phyloP scores from a whole-genome alignment of 2,888 invertebrate species.

The Zaprionus lineosus region DNA sequence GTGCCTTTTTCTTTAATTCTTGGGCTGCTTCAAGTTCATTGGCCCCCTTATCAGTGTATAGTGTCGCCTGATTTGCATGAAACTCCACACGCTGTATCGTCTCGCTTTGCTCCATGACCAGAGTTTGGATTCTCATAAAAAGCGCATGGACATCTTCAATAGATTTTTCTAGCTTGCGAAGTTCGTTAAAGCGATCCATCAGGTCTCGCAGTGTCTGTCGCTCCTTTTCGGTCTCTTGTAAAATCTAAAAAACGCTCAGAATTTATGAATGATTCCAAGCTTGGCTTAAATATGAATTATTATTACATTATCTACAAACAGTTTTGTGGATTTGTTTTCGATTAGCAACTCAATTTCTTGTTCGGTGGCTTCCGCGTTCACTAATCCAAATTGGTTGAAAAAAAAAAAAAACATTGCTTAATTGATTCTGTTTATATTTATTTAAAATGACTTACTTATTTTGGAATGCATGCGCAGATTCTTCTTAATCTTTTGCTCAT shows the following conservation, averaged over 20 bases:
- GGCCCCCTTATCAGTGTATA: slow-evolving; percentile 81
- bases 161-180: slow-evolving; percentile 82
- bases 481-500: slow-evolving; percentile 82
- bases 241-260: slow-evolving; percentile 65
- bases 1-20: slow-evolving; percentile 68
- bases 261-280: neutral
- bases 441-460: slow-evolving; percentile 78
- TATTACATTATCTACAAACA: slow-evolving; percentile 83
- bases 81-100: slow-evolving; percentile 82
- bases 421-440: neutral
- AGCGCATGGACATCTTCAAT: slow-evolving; percentile 82
- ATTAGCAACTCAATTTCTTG: slow-evolving; percentile 82
- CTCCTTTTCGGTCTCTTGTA: slow-evolving; percentile 82
- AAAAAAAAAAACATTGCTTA: neutral
- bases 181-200: slow-evolving; percentile 81
- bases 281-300: neutral
- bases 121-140: slow-evolving; percentile 82
- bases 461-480: slow-evolving; percentile 82
- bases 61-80: slow-evolving; percentile 81
- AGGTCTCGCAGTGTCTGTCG: slow-evolving; percentile 80
- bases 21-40: slow-evolving; percentile 76
- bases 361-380: slow-evolving; percentile 81
- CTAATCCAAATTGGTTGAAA: slow-evolving; percentile 45
- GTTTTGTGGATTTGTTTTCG: slow-evolving; percentile 81
- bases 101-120: slow-evolving; percentile 83